phyloP scores from a whole-genome alignment of 2,888 invertebrate genomes.

The Drosophila meridiana region DNA sequence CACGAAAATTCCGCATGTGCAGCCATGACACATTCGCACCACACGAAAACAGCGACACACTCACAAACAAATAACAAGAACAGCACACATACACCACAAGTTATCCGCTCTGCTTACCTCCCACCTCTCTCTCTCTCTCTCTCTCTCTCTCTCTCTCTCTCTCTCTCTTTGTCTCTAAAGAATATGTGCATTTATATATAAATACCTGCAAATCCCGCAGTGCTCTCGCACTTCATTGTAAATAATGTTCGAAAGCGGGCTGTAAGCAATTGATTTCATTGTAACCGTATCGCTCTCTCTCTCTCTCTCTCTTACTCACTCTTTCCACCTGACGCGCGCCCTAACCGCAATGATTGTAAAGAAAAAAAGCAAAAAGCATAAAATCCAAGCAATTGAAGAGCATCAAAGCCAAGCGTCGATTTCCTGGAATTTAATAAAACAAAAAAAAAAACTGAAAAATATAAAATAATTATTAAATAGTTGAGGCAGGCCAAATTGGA shows the following conservation, averaged over 20 bases:
- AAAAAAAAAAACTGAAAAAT: conserved; percentile 7
- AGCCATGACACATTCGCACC: conserved; percentile 21
- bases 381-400: conserved; percentile 65
- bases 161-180: not conserved
- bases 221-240: conserved; percentile 67
- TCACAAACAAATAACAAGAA: conserved; percentile 22
- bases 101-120: conserved; percentile 6
- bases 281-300: conserved; percentile 22
- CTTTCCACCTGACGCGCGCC: conserved; percentile 42
- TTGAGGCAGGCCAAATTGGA: conserved; percentile 1
- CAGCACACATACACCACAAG: conserved; percentile 11
- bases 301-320: conserved; percentile 13
- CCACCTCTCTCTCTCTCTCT: not conserved
- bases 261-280: conserved; percentile 46
- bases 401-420: conserved; percentile 78
- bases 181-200: not conserved
- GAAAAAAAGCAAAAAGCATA: conserved; percentile 28
- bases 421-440: conserved; percentile 49
- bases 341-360: conserved; percentile 25
- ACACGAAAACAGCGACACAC: conserved; percentile 17
- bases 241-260: conserved; percentile 53
- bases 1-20: conserved; percentile 65
- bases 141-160: not conserved
- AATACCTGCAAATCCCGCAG: conserved; percentile 1
- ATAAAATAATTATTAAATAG: conserved; percentile 8